phyloP scores from a whole-genome alignment of 2,888 invertebrate species.

The Cephus sareptanus region DNA sequence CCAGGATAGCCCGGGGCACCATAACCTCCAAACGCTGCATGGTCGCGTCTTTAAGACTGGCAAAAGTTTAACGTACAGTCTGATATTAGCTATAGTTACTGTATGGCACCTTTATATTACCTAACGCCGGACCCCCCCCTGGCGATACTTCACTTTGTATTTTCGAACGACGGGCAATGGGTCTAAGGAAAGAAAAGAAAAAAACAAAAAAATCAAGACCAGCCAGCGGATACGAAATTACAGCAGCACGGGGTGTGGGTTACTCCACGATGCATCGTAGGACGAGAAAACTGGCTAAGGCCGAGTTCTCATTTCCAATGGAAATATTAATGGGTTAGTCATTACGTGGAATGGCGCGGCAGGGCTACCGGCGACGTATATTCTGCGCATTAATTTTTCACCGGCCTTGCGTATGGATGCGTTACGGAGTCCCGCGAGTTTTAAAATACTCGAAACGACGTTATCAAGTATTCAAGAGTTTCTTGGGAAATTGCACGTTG shows the following conservation, averaged over 20 bases:
- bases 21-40: background rate
- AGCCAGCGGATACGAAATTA: background rate
- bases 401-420: background rate
- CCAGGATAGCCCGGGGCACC: background rate
- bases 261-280: background rate
- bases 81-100: too few species aligned
- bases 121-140: background rate
- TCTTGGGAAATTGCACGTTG: background rate
- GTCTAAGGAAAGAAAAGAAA: background rate
- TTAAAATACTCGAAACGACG: background rate
- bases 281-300: background rate
- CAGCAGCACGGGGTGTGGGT: too few species aligned
- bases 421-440: background rate
- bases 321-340: background rate
- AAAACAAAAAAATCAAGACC: slow-evolving; percentile 2
- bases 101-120: background rate
- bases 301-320: background rate
- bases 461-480: background rate
- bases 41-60: background rate
- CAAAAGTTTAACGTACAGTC: background rate
- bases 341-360: background rate
- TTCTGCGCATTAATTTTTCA: background rate
- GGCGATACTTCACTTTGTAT: background rate
- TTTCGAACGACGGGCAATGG: background rate
- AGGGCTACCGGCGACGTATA: background rate